Evolutionary conservation across 2,888 invertebrate species (phyloP), one percentile per base, ranked within the genome.

Genomic region (Cheilosia impressa): DNA sequence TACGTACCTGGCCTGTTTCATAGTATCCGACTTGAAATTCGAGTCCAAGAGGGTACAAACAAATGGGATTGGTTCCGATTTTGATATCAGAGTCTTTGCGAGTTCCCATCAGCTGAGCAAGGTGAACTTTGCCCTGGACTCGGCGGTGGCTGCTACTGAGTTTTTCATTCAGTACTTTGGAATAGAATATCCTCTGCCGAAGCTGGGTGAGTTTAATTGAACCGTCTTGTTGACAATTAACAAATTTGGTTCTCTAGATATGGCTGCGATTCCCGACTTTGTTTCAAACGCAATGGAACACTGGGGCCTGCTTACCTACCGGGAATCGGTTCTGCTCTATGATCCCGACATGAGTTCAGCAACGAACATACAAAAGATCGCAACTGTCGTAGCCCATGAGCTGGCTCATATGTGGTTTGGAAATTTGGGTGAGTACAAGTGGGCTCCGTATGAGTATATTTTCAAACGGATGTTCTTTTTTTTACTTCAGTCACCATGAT

Each of bases 361-460:
- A 0, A 90, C 91, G n/a, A 96, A 97, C 90, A 95, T 96, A 90
- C 95, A 97, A 89, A 93, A 94, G 82, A 96, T 97, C 1, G 96
- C 97, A 5, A 93, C 94, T 27, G 96, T 97, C 0, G 94, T 99
- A 34, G 96, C 97, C 2, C 99, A 99, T 91, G 99, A 99, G 92
- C 93, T 98, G 68, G 97, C 98, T 0, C 98, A 99, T 90, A 97
- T 97, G 96, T 97, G 97, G 97, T 97, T 97, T 90, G 97, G 97
- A 71, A 97, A 97, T 92, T 93, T 97, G 89, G 96, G 96, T 96
- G 93, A 91, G 71, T 4, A 24, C 2, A 10, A 22, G 1, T 15
- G 15, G n/a, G 0, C 43, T 43, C 5, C 27, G n/a, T 0, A 43
- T 24, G 22, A 53, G 4, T 15, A 17, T 17, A 4, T 17, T 45